Conservation (phyloP, 2,797 vertebrate genomes). For the Taenioides sp. region DNA sequence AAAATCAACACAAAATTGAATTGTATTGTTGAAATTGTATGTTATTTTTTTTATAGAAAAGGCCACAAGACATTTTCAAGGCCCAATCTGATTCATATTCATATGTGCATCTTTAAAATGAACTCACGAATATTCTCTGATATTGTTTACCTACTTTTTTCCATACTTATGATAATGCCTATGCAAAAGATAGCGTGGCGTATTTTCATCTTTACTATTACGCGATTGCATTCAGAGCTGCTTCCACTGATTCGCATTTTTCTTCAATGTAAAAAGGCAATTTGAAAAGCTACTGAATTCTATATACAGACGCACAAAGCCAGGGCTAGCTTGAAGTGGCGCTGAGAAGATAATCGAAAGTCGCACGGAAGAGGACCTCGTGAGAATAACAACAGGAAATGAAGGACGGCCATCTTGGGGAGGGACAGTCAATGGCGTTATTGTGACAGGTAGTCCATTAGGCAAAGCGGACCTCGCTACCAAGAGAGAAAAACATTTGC, state of each 20-base stretch:
- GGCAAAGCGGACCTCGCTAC: conserved; percentile 43
- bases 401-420: conserved; percentile 65
- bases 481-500: conserved; percentile 8
- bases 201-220: conserved; percentile 16
- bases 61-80: neutral
- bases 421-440: conserved; percentile 63
- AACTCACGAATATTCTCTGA: neutral
- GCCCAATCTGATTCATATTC: neutral
- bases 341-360: conserved; percentile 67
- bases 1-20: neutral
- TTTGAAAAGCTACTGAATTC: conserved; percentile 15
- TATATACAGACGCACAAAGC: conserved; percentile 17
- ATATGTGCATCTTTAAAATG: neutral
- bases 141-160: conserved; percentile 27
- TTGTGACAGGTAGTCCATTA: conserved; percentile 70
- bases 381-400: conserved; percentile 73
- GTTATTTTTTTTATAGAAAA: neutral
- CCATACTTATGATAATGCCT: conserved; percentile 23
- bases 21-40: neutral
- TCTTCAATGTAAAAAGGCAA: conserved; percentile 18
- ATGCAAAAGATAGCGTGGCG: conserved; percentile 12
- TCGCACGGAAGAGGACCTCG: conserved; percentile 61
- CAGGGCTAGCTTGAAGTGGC: conserved; percentile 1
- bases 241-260: conserved; percentile 27
- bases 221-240: conserved; percentile 25